Conservation (phyloP, 2,888 invertebrate species). For the Lycaena phlaeas region DNA sequence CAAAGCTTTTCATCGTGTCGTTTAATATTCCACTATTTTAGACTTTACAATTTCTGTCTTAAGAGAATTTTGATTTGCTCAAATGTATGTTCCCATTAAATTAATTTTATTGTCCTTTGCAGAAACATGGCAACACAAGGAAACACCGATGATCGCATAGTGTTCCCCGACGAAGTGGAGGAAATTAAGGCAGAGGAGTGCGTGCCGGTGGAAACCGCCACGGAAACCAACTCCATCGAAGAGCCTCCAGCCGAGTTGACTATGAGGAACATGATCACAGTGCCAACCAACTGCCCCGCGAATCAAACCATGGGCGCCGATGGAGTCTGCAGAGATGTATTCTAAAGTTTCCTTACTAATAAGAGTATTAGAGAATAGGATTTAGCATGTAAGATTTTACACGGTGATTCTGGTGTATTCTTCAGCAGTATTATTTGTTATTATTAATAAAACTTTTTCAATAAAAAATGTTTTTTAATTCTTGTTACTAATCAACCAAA, state of each 20-base stretch:
- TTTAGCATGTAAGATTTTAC: neutral
- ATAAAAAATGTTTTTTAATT: too few relatives aligned
- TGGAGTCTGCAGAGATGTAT: conserved; percentile 32
- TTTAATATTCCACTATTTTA: too few relatives aligned
- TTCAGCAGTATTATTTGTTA: neutral
- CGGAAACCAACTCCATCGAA: conserved; percentile 30
- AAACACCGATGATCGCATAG: conserved; percentile 36
- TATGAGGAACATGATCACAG: conserved; percentile 41
- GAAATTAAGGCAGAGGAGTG: conserved; percentile 26
- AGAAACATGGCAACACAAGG: conserved; percentile 35
- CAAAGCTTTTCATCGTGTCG: too few relatives aligned
- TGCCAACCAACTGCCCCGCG: conserved; percentile 29
- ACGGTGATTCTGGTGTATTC: neutral
- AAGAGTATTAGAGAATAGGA: neutral
- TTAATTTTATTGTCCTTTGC: too few relatives aligned
- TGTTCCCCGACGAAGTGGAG: conserved; percentile 48
- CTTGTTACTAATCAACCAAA: too few relatives aligned
- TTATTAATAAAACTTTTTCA: too few relatives aligned
- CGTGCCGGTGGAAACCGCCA: conserved; percentile 21
- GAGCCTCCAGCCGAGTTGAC: conserved; percentile 20
- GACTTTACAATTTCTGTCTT: too few relatives aligned
- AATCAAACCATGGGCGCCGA: conserved; percentile 27
- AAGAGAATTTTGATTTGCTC: too few relatives aligned
- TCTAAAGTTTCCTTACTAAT: conserved; percentile 15
- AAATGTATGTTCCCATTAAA: too few relatives aligned